phyloP scores from a whole-genome alignment of 2,888 invertebrate species.

The Ophonus ardosiacus region DNA sequence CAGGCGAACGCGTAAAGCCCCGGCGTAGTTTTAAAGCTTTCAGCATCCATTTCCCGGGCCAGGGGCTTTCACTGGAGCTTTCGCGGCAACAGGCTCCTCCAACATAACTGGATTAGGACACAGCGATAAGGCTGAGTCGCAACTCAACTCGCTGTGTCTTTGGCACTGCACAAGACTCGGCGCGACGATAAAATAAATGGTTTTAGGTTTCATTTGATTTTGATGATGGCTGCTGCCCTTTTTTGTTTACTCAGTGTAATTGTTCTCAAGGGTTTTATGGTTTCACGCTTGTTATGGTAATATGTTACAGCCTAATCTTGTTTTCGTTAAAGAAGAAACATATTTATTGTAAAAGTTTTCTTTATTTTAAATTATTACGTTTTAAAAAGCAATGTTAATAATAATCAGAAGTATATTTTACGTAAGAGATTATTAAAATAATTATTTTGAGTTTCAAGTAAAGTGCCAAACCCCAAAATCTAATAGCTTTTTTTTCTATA shows the following conservation, averaged over 20 bases:
- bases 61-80: constrained; percentile 34
- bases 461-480: no score
- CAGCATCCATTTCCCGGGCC: constrained; percentile 45
- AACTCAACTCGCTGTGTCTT: background rate
- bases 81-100: constrained; percentile 46
- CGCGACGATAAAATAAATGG: constrained; percentile 56
- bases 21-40: constrained; percentile 50
- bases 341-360: no score
- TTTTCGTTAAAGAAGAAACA: background rate
- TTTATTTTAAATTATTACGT: no score
- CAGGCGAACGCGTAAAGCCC: constrained; percentile 31
- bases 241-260: constrained; percentile 35
- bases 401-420: no score
- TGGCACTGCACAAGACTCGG: background rate
- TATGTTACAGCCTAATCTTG: background rate
- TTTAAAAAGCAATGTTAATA: no score
- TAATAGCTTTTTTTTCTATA: no score
- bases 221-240: constrained; percentile 49
- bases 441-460: no score
- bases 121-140: constrained; percentile 12
- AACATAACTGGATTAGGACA: constrained; percentile 57
- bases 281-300: background rate
- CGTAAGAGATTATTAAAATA: no score
- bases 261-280: constrained; percentile 14
- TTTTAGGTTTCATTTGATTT: constrained; percentile 57